phyloP scores from a whole-genome alignment of 2,888 invertebrate species.

The Yponomeuta sedellus region DNA sequence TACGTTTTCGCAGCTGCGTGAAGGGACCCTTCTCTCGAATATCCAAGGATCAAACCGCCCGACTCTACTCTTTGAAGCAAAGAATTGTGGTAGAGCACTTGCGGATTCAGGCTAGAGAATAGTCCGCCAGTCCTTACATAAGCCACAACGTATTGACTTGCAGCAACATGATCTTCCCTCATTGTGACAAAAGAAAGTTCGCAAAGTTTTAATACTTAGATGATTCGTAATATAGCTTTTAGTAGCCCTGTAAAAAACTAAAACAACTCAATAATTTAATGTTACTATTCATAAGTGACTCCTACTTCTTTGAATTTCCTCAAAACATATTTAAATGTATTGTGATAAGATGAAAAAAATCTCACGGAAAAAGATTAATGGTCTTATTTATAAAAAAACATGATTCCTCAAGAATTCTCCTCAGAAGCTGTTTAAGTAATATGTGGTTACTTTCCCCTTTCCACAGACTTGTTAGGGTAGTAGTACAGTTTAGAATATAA shows the following conservation, averaged over 20 bases:
- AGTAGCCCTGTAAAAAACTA: background rate
- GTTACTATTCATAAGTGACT: too few relatives aligned
- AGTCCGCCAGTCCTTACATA: background rate
- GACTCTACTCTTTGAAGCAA: background rate
- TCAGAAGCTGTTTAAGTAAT: too few relatives aligned
- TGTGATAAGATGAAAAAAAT: too few relatives aligned
- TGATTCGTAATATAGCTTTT: background rate
- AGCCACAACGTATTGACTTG: constrained; percentile 8
- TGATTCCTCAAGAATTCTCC: too few relatives aligned
- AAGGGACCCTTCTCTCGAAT: background rate
- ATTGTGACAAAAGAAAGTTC: background rate
- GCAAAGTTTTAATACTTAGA: background rate
- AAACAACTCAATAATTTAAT: too few relatives aligned
- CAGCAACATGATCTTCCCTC: background rate
- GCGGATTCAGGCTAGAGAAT: background rate
- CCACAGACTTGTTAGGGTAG: too few relatives aligned
- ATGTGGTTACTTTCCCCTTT: too few relatives aligned
- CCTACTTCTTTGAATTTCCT: too few relatives aligned
- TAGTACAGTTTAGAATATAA: too few relatives aligned
- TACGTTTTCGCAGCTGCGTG: background rate
- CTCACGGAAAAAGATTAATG: too few relatives aligned
- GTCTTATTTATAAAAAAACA: too few relatives aligned
- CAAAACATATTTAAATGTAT: too few relatives aligned
- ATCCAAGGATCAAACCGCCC: background rate
- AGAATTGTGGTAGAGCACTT: background rate